Percentiles rank a stretch among this genome's conserved stretches.
phyloP scores from a whole-genome alignment of 2,888 invertebrate genomes.

The Gasteruption jaculator region DNA sequence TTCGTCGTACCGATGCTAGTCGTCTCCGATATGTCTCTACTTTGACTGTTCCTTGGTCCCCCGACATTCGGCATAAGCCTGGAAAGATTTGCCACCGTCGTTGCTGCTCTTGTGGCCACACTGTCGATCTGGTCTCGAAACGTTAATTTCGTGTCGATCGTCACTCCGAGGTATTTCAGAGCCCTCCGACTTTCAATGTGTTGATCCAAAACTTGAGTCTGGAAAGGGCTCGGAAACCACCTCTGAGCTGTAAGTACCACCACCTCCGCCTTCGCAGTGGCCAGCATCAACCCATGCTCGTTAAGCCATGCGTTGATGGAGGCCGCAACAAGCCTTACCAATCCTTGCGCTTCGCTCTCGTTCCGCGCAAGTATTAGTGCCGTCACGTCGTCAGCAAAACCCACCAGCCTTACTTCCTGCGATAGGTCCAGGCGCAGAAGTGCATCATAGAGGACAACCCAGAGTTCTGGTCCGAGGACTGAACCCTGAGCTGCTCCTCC shows the following conservation, averaged over 20 bases:
- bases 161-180: background rate
- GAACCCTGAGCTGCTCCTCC: conserved; percentile 18
- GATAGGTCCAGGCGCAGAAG: background rate
- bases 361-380: background rate
- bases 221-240: background rate
- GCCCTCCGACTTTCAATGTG: background rate
- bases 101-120: conserved; percentile 15
- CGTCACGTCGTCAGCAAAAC: conserved; percentile 10
- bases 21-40: conserved; percentile 13
- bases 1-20: conserved; percentile 20
- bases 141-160: background rate
- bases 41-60: conserved; percentile 16
- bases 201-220: background rate
- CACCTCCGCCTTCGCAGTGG: conserved; percentile 4
- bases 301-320: background rate
- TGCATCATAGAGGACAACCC: conserved; percentile 18
- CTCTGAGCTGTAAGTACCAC: background rate
- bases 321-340: background rate
- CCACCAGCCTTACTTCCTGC: conserved; percentile 1
- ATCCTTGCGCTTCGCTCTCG: background rate
- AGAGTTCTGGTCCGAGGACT: no score
- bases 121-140: background rate
- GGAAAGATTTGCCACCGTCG: conserved; percentile 9
- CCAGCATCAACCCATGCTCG: background rate
- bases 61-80: conserved; percentile 24